Evolutionary conservation across 2,888 invertebrate genomes (phyloP), one percentile per base, ranked within the genome.

Genomic region (Epinotia ramella): DNA sequence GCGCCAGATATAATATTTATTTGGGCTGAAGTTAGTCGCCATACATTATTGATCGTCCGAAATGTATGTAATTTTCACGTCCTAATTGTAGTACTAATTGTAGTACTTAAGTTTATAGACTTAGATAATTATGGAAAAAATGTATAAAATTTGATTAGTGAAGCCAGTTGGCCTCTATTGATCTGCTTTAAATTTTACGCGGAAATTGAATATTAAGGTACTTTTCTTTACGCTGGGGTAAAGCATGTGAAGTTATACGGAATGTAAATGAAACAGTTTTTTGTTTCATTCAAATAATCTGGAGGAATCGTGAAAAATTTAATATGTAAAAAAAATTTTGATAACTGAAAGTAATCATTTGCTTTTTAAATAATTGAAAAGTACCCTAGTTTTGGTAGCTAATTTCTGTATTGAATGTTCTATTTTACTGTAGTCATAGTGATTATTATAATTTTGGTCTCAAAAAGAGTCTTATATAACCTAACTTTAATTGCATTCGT

Each of bases 21-120:
- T 53, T 53, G 18, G 56, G 59, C 20, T 44, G 59, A 24, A 44
- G 16, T 18, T 57, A 57, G 20, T 59, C 40, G 40, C 40, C 44
- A 12, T 40, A 79, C 74, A 74, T 77, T 20, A 64, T 76, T 79
- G 77, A 74, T 88, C 91, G 92, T 91, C 92, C 91, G 86, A 85
- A 87, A 86, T 86, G 81, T 64, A 83, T 84, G 86, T 84, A 87
- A 90, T 86, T 83, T 81, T 82, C 79, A 86, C 93, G 93, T 92
- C 92, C 93, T 85, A 83, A 87, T 87, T 83, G 87, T 89, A 69
- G 57, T 62, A 64, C 93, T 85, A 83, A 87, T 87, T 83, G 87
- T 89, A 69, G 57, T 62, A 64, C 13, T 74, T 69, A 69, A 64
- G 88, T 85, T 80, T 79, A 85, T 83, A 71, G 62, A 73, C 73